A percentile compares a stretch with the other conserved stretches of the same genome.
Evolutionary conservation across 2,888 invertebrate genomes (phyloP).

Genomic region (Congeria kusceri): DNA sequence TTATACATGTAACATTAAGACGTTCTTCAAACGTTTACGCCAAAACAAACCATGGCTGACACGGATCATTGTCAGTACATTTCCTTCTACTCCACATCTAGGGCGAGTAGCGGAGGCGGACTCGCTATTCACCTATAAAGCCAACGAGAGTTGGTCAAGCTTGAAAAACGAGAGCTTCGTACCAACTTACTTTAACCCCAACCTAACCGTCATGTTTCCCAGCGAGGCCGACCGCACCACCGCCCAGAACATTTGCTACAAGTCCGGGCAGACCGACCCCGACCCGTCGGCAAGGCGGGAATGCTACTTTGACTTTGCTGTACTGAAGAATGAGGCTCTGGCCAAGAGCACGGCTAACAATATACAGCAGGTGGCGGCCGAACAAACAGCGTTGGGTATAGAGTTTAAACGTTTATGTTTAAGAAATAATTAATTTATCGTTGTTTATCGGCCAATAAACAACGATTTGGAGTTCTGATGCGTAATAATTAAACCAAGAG

Average conservation of each 20-base stretch:
- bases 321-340: conserved; percentile 52
- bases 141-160: conserved; percentile 37
- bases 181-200: conserved; percentile 68
- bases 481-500: no score
- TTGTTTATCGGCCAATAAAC: no score
- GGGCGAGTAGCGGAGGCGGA: conserved; percentile 58
- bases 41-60: no score
- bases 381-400: conserved; percentile 51
- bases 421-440: no score
- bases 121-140: conserved; percentile 59
- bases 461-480: no score
- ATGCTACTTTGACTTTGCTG: conserved; percentile 72
- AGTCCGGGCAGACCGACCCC: conserved; percentile 46
- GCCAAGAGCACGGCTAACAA: conserved; percentile 53
- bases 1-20: no score
- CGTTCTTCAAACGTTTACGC: no score
- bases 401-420: neutral
- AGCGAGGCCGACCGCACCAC: conserved; percentile 35
- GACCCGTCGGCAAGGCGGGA: conserved; percentile 56
- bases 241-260: conserved; percentile 60
- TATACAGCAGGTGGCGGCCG: conserved; percentile 26
- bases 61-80: no score
- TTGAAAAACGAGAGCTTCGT: conserved; percentile 53
- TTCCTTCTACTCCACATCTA: conserved; percentile 14
- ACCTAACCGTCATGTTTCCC: conserved; percentile 68